A percentile compares a stretch with the other conserved stretches of the same genome.
phyloP scores from a whole-genome alignment of 2,888 invertebrate species.

The Meliscaeva auricollis region DNA sequence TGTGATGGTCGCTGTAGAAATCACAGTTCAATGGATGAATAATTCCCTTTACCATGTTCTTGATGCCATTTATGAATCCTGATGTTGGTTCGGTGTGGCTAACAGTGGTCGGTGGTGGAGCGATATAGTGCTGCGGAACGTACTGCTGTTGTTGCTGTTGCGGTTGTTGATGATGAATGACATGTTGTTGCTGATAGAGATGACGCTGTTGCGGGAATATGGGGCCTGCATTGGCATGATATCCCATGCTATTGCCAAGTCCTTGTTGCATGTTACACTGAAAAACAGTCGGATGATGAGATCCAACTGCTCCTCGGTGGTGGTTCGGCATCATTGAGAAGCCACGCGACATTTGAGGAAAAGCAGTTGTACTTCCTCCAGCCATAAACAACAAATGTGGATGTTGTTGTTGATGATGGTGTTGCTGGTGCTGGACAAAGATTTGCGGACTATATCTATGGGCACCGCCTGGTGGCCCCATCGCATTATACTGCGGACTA shows the following conservation, averaged over 20 bases:
- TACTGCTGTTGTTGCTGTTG: constrained; percentile 30
- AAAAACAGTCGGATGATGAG: constrained; percentile 19
- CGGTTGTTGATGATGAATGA: not conserved
- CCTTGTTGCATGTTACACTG: constrained; percentile 58
- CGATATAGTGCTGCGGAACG: constrained; percentile 45
- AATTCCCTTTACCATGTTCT: constrained; percentile 76
- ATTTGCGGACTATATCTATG: constrained; percentile 14
- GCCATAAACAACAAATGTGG: constrained; percentile 55
- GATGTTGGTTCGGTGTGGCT: constrained; percentile 28
- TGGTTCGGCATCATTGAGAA: constrained; percentile 50
- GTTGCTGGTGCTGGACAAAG: constrained; percentile 44
- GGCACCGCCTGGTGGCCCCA: constrained; percentile 37
- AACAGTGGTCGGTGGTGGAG: constrained; percentile 9
- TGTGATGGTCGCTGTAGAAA: constrained; percentile 75
- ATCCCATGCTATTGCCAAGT: constrained; percentile 44
- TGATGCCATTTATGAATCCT: constrained; percentile 75
- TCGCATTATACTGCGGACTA: constrained; percentile 61
- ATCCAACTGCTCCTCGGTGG: not conserved
- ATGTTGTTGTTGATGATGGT: constrained; percentile 44
- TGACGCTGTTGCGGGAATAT: constrained; percentile 41
- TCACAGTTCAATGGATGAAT: constrained; percentile 74
- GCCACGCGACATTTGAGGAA: constrained; percentile 52
- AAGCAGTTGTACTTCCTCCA: constrained; percentile 46
- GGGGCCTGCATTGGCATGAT: not conserved
- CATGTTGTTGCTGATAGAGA: constrained; percentile 37